Percentiles rank a stretch among this genome's conserved stretches.
Conservation (phyloP, 2,797 vertebrate genomes). For the Mus minutoides region DNA sequence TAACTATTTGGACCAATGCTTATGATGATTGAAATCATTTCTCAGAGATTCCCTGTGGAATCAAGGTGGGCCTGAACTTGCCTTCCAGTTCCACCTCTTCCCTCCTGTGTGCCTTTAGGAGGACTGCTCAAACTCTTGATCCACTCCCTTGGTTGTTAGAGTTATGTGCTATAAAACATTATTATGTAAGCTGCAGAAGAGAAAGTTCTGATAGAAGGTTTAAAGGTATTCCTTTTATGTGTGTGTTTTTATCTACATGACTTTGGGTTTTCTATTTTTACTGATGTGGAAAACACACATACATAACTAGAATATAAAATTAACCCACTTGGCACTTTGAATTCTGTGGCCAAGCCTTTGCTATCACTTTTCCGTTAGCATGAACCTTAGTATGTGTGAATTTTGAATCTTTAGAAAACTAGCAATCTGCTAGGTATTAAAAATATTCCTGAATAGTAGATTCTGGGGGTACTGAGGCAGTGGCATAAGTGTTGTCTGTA, state of each 20-base stretch:
- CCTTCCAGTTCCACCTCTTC: not conserved
- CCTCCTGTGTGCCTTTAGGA: not conserved
- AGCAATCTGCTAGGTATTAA: not conserved
- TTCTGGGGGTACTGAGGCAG: not conserved
- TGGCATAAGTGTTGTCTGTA: not conserved
- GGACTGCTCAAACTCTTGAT: not conserved
- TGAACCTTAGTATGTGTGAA: not conserved
- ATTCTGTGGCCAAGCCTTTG: not conserved
- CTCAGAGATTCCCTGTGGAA: not conserved
- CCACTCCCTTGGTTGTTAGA: not conserved
- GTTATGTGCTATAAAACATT: not conserved
- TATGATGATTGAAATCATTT: constrained; percentile 15
- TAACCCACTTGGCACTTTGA: not conserved
- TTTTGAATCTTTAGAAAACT: constrained; percentile 22
- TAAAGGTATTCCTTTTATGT: not conserved
- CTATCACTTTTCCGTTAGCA: not conserved
- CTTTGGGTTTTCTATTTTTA: not conserved
- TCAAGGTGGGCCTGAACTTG: not conserved
- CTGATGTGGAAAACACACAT: not conserved
- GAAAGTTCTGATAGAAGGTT: not conserved
- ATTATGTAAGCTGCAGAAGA: not conserved
- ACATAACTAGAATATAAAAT: not conserved
- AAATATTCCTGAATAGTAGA: not conserved
- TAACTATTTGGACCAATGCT: not conserved
- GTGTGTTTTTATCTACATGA: not conserved